Evolutionary conservation across 2,888 invertebrate species (phyloP).

Genomic region (Hartigia nigra): DNA sequence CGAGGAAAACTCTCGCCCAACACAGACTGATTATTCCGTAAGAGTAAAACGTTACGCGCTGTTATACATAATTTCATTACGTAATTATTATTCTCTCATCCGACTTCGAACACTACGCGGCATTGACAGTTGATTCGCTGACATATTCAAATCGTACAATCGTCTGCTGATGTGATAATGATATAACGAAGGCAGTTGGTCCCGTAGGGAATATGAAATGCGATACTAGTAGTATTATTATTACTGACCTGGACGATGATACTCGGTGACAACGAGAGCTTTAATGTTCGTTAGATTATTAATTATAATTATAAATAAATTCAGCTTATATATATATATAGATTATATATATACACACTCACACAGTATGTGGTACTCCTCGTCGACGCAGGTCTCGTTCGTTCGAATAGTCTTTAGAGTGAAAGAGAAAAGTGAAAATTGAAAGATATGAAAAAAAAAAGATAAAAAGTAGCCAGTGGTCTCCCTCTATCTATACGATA

Average conservation of each 20-base stretch:
- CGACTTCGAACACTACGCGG: background rate
- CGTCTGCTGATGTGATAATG: background rate
- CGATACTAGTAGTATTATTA: background rate
- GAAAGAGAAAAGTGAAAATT: constrained; percentile 5
- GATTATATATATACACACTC: background rate
- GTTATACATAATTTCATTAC: background rate
- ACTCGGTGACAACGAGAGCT: background rate
- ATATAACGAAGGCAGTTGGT: background rate
- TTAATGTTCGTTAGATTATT: background rate
- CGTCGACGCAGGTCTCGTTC: background rate
- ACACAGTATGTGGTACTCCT: background rate
- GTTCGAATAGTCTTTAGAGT: background rate
- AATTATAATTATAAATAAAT: background rate
- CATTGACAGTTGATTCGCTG: background rate
- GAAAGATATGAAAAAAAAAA: background rate
- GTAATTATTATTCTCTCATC: background rate
- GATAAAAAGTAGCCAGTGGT: background rate
- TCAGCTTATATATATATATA: background rate
- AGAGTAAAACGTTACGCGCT: background rate
- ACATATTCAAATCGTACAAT: background rate
- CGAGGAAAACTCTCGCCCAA: background rate
- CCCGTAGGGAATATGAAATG: background rate
- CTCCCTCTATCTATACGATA: background rate
- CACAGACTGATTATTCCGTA: background rate
- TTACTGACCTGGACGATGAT: background rate